phyloP scores from a whole-genome alignment of 2,797 vertebrate species.

The Fistularia commersonii region DNA sequence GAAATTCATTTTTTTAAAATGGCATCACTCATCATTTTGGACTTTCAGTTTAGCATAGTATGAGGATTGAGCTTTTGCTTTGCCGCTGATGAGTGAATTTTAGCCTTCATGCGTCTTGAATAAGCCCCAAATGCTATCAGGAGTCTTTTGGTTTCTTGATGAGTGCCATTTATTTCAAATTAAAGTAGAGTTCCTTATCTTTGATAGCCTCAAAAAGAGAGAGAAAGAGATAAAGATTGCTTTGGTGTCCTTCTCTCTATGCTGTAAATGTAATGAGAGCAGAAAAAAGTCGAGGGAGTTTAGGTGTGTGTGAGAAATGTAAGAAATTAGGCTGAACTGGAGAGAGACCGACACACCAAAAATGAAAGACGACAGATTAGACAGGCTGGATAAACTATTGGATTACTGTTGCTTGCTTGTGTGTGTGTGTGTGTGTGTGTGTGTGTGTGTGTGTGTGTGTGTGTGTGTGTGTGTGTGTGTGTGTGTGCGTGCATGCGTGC shows the following conservation, averaged over 20 bases:
- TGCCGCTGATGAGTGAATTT: conserved; percentile 70
- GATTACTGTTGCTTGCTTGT: conserved; percentile 17
- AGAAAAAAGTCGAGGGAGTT: background rate
- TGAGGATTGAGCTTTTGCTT: conserved; percentile 57
- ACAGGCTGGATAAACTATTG: conserved; percentile 29
- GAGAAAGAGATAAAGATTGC: conserved; percentile 50
- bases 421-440: conserved; percentile 8
- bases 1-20: too few species aligned
- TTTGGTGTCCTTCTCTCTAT: conserved; percentile 51
- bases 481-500: conserved; percentile 3
- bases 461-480: conserved; percentile 2
- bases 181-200: conserved; percentile 79
- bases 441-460: conserved; percentile 1
- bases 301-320: background rate
- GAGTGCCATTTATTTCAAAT: conserved; percentile 81
- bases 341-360: background rate
- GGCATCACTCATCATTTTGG: too few species aligned
- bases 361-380: conserved; percentile 33
- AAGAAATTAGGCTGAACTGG: conserved; percentile 21
- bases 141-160: conserved; percentile 66
- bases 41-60: too few species aligned
- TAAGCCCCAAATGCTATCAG: conserved; percentile 70
- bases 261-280: conserved; percentile 43
- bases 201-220: conserved; percentile 38
- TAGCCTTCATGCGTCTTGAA: conserved; percentile 78